Base-by-base conservation (phyloP, 2,888 invertebrate species). In the Danaus chrysippus region DNA sequence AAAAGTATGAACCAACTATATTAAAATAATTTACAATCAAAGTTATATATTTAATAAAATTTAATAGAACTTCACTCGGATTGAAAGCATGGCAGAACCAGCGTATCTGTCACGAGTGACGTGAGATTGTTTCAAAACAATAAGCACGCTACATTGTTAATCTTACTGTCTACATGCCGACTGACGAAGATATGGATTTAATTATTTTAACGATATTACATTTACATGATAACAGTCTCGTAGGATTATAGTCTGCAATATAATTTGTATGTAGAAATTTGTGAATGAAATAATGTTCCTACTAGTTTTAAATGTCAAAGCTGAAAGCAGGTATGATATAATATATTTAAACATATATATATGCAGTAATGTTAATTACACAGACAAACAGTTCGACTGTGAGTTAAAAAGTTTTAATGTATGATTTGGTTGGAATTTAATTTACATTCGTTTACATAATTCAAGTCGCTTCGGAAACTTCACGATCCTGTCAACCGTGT, bases 41-140 rank as follows among this genome's bases (percentile, higher is more conserved):
- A 34, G 23, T 34, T 34, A 3, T 34, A 34, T 8, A 34, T 34
- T 34, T 34, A 34, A 5, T 34, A 34, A 6, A 34, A 34, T 34
- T 34, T 34, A 34, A 34, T 8, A 34, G 23, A 3, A 17, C 17
- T 17, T 49, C n/a, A 15, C 10, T 17, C 15, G 10, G 17, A 10
- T 17, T 49, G 49, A 49, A 49, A 49, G 17, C 49, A 46, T 46
- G 17, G 17, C 49, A 46, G 15, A 10, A 46, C 15, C 17, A 10
- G 49, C 49, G 82, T 79, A 82, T 77, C 77, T 77, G 81, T 79
- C 80, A 71, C 58, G 56, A 67, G 62, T 76, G 80, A 80, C 77
- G 73, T 65, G 76, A 78, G 75, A 87, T 86, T 84, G 84, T 82
- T 83, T 69, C 70, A 68, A 73, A 75, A 76, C 76, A 75, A 75